Conservation (phyloP, 2,113 vertebrate species). For the Synodontis membranacea region DNA sequence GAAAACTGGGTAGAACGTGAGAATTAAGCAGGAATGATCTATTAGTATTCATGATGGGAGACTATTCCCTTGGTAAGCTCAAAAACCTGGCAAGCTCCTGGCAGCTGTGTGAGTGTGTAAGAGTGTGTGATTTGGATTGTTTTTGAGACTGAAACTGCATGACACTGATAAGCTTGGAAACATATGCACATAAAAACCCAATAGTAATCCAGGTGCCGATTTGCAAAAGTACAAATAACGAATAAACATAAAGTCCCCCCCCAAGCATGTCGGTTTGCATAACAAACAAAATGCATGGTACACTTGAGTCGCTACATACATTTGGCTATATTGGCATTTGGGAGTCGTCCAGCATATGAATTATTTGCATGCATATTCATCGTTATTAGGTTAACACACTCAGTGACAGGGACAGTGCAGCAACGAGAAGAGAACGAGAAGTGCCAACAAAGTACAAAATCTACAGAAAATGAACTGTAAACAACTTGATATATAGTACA, state of each 20-base stretch:
- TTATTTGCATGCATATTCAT: background rate
- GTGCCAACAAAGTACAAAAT: background rate
- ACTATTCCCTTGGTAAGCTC: background rate
- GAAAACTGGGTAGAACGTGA: background rate
- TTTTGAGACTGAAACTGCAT: conserved; percentile 19
- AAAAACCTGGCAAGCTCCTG: conserved; percentile 17
- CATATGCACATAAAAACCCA: background rate
- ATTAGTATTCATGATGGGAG: conserved; percentile 31
- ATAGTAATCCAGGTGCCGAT: conserved; percentile 7
- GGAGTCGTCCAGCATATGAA: background rate
- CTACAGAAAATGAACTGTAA: background rate
- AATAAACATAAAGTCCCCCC: background rate
- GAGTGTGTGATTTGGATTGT: conserved; percentile 14
- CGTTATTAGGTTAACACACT: background rate
- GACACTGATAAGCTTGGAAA: background rate
- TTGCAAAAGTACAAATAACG: background rate
- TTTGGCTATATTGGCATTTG: background rate
- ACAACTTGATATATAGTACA: conserved; percentile 11
- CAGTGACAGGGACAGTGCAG: background rate
- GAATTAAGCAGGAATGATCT: background rate
- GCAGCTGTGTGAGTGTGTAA: background rate
- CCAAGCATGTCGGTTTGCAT: background rate
- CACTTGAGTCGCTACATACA: background rate
- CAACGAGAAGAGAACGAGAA: background rate
- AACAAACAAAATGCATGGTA: background rate